A percentile compares a stretch with the other conserved stretches of the same genome.
Conservation (phyloP, 1,140 invertebrate species). For the Bemisia tabaci region DNA sequence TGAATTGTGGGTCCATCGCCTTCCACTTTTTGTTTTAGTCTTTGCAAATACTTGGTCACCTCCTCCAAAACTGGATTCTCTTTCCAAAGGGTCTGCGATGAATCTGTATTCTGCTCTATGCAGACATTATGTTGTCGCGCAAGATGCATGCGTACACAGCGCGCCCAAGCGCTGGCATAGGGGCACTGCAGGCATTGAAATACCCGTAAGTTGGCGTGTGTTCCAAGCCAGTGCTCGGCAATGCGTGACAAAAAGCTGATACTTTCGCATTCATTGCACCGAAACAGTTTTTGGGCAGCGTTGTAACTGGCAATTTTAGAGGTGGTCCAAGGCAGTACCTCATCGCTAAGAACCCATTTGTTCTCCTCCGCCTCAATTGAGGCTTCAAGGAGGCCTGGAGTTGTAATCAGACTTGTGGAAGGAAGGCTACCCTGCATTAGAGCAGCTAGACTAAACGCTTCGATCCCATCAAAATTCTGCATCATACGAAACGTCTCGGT, state of each 20-base stretch:
- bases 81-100: conserved; percentile 36
- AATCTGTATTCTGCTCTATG: conserved; percentile 40
- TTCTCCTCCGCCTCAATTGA: conserved; percentile 36
- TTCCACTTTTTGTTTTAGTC: conserved; percentile 47
- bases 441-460: conserved; percentile 50
- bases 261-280: conserved; percentile 61
- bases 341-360: conserved; percentile 53
- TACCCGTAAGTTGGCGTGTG: conserved; percentile 57
- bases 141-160: conserved; percentile 56
- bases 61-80: conserved; percentile 60
- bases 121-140: conserved; percentile 49
- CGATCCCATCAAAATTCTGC: conserved; percentile 28
- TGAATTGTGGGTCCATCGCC: conserved; percentile 19
- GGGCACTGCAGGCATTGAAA: conserved; percentile 58
- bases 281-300: conserved; percentile 52
- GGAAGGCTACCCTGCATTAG: conserved; percentile 48
- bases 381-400: conserved; percentile 23
- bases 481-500: conserved; percentile 31
- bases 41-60: conserved; percentile 52
- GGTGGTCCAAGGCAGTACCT: conserved; percentile 49
- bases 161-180: conserved; percentile 57
- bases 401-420: conserved; percentile 1
- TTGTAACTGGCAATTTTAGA: conserved; percentile 58
- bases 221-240: conserved; percentile 70
- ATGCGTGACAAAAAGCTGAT: conserved; percentile 61